Evolutionary conservation across 2,888 invertebrate genomes (phyloP).

Genomic region (Pherbina coryleti): DNA sequence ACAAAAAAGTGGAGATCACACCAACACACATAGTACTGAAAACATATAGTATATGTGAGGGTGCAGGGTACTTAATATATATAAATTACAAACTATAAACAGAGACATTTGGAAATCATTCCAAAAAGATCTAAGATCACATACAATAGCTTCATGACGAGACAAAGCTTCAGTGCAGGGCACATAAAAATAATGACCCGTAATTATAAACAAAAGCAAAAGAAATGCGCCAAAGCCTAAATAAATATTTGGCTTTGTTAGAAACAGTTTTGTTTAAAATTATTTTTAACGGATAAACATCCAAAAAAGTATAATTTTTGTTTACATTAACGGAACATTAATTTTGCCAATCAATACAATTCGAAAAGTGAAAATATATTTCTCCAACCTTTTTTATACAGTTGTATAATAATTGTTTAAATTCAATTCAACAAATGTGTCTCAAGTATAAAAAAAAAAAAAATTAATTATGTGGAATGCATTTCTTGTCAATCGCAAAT

Average conservation of each 20-base stretch:
- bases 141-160: too few relatives aligned
- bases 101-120: too few relatives aligned
- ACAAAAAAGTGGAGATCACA: background rate
- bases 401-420: background rate
- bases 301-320: background rate
- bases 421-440: background rate
- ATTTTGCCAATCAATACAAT: background rate
- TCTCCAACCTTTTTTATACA: too few relatives aligned
- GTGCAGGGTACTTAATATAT: too few relatives aligned
- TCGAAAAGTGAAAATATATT: too few relatives aligned
- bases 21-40: background rate
- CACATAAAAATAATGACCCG: too few relatives aligned
- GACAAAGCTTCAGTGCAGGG: too few relatives aligned
- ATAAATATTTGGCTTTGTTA: too few relatives aligned
- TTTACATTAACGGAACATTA: background rate
- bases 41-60: background rate
- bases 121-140: too few relatives aligned
- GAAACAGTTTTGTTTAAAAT: too few relatives aligned
- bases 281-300: background rate
- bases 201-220: too few relatives aligned
- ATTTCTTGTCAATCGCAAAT: background rate
- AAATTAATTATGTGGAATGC: background rate
- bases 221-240: too few relatives aligned
- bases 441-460: background rate
- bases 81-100: background rate